A percentile compares a stretch with the other conserved stretches of the same genome.
phyloP scores from a whole-genome alignment of 1,140 invertebrate genomes.

The Heterodera carotae region DNA sequence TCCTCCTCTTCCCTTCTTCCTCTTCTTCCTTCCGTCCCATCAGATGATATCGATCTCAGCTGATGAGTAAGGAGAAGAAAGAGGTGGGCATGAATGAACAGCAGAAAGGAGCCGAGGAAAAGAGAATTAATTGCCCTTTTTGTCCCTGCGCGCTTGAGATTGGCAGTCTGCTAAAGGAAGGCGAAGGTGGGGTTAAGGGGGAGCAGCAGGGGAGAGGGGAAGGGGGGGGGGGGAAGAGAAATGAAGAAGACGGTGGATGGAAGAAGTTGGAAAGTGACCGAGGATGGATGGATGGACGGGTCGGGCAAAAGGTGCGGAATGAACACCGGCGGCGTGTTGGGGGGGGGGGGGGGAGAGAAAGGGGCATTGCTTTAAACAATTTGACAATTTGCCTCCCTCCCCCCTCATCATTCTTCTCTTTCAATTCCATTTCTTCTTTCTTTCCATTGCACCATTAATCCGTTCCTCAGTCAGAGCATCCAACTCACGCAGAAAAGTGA shows the following conservation, averaged over 20 bases:
- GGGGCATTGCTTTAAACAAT: neutral
- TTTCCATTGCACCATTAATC: neutral
- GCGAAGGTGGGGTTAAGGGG: too few relatives aligned
- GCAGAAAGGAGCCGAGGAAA: neutral
- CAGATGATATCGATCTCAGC: constrained; percentile 12
- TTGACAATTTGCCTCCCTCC: neutral
- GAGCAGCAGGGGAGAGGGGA: too few relatives aligned
- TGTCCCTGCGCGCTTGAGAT: constrained; percentile 13
- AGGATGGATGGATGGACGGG: neutral
- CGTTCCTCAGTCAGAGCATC: constrained; percentile 8
- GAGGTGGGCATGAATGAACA: constrained; percentile 1
- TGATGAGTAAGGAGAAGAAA: neutral
- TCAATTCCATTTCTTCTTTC: neutral
- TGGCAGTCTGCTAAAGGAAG: neutral
- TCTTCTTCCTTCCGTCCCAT: neutral
- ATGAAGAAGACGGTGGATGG: neutral
- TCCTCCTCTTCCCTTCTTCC: neutral
- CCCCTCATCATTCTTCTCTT: neutral
- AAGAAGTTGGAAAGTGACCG: neutral
- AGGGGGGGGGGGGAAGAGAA: too few relatives aligned
- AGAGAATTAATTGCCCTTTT: constrained; percentile 19
- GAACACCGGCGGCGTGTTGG: neutral
- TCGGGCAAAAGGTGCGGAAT: neutral
- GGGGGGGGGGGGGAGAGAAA: too few relatives aligned
- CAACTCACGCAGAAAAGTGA: neutral